phyloP scores from a whole-genome alignment of 2,888 invertebrate species.

The Lomographa bimaculata region DNA sequence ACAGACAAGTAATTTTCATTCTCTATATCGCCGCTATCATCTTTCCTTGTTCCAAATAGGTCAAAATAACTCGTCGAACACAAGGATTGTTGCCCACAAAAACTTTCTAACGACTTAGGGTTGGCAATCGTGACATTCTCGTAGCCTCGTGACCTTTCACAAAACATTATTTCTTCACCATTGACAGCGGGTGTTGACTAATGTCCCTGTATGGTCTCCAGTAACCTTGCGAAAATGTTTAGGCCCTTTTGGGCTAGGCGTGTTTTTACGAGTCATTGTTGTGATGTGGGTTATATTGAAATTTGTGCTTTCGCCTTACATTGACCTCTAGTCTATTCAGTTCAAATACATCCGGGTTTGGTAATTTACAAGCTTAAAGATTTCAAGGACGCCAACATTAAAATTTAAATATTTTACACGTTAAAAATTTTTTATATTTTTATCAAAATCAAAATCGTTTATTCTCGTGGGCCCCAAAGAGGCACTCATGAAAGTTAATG shows the following conservation, averaged over 20 bases:
- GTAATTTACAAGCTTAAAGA: no score
- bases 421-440: no score
- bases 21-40: no score
- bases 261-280: conserved; percentile 29
- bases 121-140: background rate
- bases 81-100: conserved; percentile 4
- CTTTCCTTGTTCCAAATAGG: background rate
- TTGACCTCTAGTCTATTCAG: no score
- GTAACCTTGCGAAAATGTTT: conserved; percentile 12
- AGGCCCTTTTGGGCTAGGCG: conserved; percentile 32
- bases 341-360: no score
- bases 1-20: no score
- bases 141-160: conserved; percentile 8
- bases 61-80: background rate
- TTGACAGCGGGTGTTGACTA: conserved; percentile 39
- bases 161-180: conserved; percentile 39
- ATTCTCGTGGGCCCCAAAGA: no score
- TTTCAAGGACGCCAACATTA: no score
- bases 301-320: no score
- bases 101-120: conserved; percentile 13
- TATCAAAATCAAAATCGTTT: no score
- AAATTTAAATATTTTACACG: no score
- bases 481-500: no score
- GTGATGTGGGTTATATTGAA: conserved; percentile 13
- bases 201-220: conserved; percentile 35